Percentiles rank a stretch among this genome's conserved stretches.
These are phyloP conservation scores for Phyllotreta striolata DNA, from an alignment of 2,888 invertebrate genomes.

Conservation along the genomic window DNA sequence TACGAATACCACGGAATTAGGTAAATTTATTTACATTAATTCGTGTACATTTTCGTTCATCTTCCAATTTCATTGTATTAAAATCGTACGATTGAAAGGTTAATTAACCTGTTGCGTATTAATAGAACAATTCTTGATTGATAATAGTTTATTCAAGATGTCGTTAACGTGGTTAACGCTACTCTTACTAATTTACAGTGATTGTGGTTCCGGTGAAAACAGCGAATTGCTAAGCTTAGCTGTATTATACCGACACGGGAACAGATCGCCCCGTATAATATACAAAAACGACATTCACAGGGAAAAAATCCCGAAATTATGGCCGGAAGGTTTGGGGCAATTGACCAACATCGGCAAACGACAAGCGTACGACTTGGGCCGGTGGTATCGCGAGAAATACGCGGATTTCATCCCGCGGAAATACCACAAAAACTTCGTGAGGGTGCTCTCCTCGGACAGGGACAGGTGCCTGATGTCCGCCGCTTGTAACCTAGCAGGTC, in stretches of 20 bases:
- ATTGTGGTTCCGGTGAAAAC: neutral
- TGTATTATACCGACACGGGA: constrained; percentile 36
- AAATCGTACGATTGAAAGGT: no score
- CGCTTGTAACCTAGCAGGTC: constrained; percentile 76
- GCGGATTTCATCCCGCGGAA: constrained; percentile 63
- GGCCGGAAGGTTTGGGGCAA: constrained; percentile 37
- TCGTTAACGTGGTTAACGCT: neutral
- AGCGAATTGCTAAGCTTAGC: constrained; percentile 31
- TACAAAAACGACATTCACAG: constrained; percentile 32
- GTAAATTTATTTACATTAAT: neutral
- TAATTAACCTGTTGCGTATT: no score
- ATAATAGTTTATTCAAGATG: neutral
- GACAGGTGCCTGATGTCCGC: constrained; percentile 90
- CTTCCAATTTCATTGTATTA: no score
- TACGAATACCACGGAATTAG: no score
- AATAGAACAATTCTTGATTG: no score
- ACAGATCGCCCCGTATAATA: constrained; percentile 27
- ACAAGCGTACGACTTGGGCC: constrained; percentile 64
- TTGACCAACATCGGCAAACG: constrained; percentile 30
- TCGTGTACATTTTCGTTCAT: no score
- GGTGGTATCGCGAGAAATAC: constrained; percentile 76
- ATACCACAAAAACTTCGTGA: constrained; percentile 66
- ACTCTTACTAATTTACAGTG: neutral
- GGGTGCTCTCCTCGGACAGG: constrained; percentile 76
- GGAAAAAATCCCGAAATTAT: constrained; percentile 17